These are phyloP conservation scores for Himalopsyche kuldschensis DNA, from an alignment of 2,888 invertebrate genomes.

Conservation along the genomic window DNA sequence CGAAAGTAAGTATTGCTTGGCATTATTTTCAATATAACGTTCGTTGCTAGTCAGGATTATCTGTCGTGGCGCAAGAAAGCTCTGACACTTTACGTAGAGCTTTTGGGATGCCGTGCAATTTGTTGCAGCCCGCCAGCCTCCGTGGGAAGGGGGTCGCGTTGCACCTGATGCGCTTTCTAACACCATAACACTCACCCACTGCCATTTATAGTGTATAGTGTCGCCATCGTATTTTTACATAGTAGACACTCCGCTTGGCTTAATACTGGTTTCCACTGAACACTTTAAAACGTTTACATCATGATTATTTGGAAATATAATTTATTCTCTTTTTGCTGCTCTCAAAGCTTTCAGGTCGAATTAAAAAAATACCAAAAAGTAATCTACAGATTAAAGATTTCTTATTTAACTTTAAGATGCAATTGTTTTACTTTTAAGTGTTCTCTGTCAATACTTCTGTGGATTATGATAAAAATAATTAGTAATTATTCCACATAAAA, in stretches of 20 bases:
- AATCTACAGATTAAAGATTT: too few relatives aligned
- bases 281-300: not conserved
- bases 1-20: not conserved
- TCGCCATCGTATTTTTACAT: not conserved
- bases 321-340: too few relatives aligned
- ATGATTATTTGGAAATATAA: too few relatives aligned
- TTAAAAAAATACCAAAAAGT: too few relatives aligned
- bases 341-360: too few relatives aligned
- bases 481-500: too few relatives aligned
- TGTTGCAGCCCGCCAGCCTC: not conserved
- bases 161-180: not conserved
- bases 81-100: not conserved
- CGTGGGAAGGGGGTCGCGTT: not conserved
- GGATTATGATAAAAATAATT: too few relatives aligned
- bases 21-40: not conserved
- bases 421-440: too few relatives aligned
- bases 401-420: too few relatives aligned
- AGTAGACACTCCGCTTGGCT: not conserved
- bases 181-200: not conserved
- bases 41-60: not conserved
- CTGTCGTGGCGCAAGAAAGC: not conserved
- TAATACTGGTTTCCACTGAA: not conserved
- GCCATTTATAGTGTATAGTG: not conserved
- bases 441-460: too few relatives aligned
- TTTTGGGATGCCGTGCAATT: not conserved